Base-by-base conservation (phyloP, 2,113 vertebrate genomes). In the Balaeniceps rex region DNA sequence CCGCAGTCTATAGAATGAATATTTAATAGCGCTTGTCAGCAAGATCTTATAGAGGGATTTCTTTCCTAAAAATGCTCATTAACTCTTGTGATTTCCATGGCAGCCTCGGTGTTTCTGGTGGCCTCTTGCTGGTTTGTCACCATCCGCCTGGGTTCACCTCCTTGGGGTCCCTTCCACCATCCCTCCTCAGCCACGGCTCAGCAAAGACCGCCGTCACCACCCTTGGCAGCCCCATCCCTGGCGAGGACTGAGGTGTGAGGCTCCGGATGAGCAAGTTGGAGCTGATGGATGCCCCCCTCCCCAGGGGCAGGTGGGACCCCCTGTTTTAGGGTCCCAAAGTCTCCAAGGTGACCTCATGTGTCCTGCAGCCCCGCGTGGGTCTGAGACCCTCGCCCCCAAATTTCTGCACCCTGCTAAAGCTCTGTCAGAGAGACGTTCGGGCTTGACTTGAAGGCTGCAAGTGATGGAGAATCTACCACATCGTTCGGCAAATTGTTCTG, bases 1-100 rank as follows among this genome's bases (percentile, higher is more conserved):
- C 98, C 71, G 36, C 65, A 97, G 98, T 97, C 98, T 97, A 94
- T 87, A 96, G 98, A 98, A 98, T 98, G 98, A 98, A 98, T 98
- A 98, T 98, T 98, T 98, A 98, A 98, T 98, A 94, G 94, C 7
- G 54, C 98, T 98, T 98, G 98, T 98, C 98, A 98, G 98, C 98
- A 98, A 98, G 98, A 98, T 97, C 97, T 98, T 94, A 97, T 88
- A 86, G 97, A 89, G 91, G 96, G 90, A 84, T 95, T 97, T 97
- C 90, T 96, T 94, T 90, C 97, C 94, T 94, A 95, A 97, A 97
- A 97, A 65, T n/a, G 95, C 98, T 98, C 13, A 54, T 97, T 98
- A 98, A 78, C 88, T 98, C 94, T 78, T 77, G 65, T 87, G 87
- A 90, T 97, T 97, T 96, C 93, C 90, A 42, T 4, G 4, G 96